Conservation (phyloP, 2,888 invertebrate genomes). For the Tiliacea aurago region DNA sequence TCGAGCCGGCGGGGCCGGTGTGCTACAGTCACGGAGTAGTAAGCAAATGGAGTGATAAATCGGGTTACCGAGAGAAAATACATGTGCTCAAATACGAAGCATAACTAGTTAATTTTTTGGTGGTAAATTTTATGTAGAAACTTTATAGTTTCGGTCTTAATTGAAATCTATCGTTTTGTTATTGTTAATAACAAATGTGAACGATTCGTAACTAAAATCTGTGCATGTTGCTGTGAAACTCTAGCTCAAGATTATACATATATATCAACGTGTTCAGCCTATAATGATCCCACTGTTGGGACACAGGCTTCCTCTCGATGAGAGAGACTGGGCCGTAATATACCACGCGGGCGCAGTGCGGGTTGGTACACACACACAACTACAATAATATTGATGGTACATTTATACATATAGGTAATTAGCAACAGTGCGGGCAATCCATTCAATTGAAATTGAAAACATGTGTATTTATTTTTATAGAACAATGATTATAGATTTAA, state of each 20-base stretch:
- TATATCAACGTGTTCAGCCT: too few species aligned
- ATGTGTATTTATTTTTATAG: background rate
- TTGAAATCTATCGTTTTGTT: too few species aligned
- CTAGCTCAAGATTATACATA: too few species aligned
- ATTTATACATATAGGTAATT: background rate
- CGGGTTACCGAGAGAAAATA: background rate
- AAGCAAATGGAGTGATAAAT: conserved; percentile 33
- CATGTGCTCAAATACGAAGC: background rate
- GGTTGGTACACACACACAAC: too few species aligned
- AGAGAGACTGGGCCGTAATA: too few species aligned
- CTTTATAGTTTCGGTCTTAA: background rate
- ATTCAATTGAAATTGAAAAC: background rate
- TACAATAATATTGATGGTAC: too few species aligned
- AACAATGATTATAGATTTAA: too few species aligned
- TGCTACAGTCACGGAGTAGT: conserved; percentile 61
- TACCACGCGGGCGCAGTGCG: too few species aligned
- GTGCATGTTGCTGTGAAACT: background rate
- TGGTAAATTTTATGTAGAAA: background rate
- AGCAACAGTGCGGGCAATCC: background rate
- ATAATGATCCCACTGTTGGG: too few species aligned
- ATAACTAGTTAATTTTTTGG: background rate
- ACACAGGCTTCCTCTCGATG: too few species aligned
- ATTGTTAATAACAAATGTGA: background rate
- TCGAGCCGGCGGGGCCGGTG: conserved; percentile 77
- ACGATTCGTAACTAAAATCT: background rate